Percentiles rank a stretch among this genome's conserved stretches.
phyloP scores from a whole-genome alignment of 2,113 vertebrate species.

The Oreochromis niloticus region DNA sequence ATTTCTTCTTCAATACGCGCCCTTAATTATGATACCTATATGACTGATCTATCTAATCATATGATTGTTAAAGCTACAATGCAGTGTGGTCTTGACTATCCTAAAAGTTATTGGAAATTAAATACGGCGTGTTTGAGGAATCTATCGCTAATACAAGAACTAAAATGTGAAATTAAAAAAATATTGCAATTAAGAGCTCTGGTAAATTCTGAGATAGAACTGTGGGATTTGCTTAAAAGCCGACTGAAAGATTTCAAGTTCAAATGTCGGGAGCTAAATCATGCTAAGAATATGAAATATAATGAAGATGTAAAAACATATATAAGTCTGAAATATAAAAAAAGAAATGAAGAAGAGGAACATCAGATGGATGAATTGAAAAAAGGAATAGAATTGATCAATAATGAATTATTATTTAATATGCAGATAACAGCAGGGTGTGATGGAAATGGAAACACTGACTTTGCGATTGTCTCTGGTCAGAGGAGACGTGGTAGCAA shows the following conservation, averaged over 20 bases:
- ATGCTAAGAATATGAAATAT: too few species aligned
- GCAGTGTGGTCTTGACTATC: not conserved
- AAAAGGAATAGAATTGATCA: fast-evolving
- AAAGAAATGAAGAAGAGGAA: too few species aligned
- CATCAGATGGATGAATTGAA: fast-evolving
- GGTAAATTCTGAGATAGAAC: fast-evolving
- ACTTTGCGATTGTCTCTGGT: too few species aligned
- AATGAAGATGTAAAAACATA: too few species aligned
- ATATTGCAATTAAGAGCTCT: too few species aligned
- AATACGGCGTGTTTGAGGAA: fast-evolving
- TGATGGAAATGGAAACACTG: fast-evolving
- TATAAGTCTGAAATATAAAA: fast-evolving
- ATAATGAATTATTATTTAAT: too few species aligned
- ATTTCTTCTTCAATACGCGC: not conserved
- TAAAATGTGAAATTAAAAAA: not conserved
- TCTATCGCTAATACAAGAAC: fast-evolving
- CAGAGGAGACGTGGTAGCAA: too few species aligned
- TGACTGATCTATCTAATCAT: not conserved
- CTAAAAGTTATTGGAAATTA: fast-evolving
- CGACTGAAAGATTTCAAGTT: not conserved
- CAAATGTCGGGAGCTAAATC: fast-evolving
- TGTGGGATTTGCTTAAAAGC: not conserved
- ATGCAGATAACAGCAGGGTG: too few species aligned
- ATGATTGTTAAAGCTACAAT: not conserved
- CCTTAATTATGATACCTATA: fast-evolving